A percentile compares a stretch with the other conserved stretches of the same genome.
Evolutionary conservation across 23 tunicate genomes (phyloP).

Genomic region (Phallusia fumigata): DNA sequence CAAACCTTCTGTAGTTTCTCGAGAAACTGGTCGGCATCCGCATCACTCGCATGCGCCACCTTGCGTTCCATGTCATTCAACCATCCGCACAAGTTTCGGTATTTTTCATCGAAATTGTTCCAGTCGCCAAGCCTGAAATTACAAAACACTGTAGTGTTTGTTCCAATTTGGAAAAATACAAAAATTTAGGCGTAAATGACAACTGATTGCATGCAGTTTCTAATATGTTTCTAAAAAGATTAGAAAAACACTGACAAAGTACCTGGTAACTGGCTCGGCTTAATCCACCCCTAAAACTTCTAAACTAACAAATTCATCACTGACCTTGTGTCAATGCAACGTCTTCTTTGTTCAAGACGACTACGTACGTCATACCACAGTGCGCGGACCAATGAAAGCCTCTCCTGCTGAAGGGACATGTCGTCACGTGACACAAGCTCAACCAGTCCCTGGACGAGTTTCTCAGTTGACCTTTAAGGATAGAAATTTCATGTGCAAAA

Average conservation of each 20-base stretch:
- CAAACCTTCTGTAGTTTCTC: constrained; percentile 45
- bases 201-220: no score
- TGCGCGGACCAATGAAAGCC: constrained; percentile 32
- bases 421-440: constrained; percentile 30
- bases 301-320: no score
- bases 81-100: constrained; percentile 60
- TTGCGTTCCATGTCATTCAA: constrained; percentile 45
- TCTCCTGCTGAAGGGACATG: constrained; percentile 26
- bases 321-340: constrained; percentile 44
- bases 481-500: background rate
- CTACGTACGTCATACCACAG: constrained; percentile 37
- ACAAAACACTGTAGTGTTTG: background rate
- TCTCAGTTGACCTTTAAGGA: constrained; percentile 19
- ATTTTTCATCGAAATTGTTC: constrained; percentile 55
- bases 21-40: constrained; percentile 33
- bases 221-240: no score
- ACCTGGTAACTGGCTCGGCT: background rate
- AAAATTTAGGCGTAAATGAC: no score
- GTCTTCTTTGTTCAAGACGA: constrained; percentile 28
- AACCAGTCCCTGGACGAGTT: constrained; percentile 11
- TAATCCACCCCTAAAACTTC: background rate
- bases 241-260: background rate
- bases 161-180: background rate
- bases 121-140: constrained; percentile 30
- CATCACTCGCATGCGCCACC: constrained; percentile 38